Percentiles rank a stretch among this genome's conserved stretches.
These are phyloP conservation scores for Prietella phreatophila DNA, from an alignment of 2,113 vertebrate genomes.

Conservation along the genomic window DNA sequence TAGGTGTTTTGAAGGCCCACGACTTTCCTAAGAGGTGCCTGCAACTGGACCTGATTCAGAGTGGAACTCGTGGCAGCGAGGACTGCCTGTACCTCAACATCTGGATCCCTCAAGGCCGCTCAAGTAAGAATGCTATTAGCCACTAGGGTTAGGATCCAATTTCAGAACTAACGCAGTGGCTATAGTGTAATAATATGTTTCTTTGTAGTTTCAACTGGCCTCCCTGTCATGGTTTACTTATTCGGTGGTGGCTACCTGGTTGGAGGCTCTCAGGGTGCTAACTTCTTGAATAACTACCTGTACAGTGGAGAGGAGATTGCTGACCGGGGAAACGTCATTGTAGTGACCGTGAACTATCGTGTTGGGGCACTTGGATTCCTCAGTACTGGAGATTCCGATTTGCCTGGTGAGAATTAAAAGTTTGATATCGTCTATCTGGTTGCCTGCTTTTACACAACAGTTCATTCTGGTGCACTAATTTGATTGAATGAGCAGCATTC, in stretches of 20 bases:
- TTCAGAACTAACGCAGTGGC: background rate
- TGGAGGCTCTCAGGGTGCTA: slow-evolving; percentile 78
- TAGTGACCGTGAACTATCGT: slow-evolving; percentile 89
- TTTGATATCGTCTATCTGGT: background rate
- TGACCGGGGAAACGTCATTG: slow-evolving; percentile 83
- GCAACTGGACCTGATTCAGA: slow-evolving; percentile 76
- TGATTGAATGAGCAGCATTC: background rate
- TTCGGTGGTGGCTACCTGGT: slow-evolving; percentile 83
- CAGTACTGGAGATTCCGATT: slow-evolving; percentile 81
- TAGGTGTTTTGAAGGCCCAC: slow-evolving; percentile 78
- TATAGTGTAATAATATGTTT: background rate
- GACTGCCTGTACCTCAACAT: slow-evolving; percentile 96
- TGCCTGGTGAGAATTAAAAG: slow-evolving; percentile 70
- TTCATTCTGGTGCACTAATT: background rate
- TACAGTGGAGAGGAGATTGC: slow-evolving; percentile 86
- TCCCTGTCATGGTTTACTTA: slow-evolving; percentile 92
- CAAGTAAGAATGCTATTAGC: slow-evolving; percentile 47
- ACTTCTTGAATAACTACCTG: slow-evolving; percentile 83
- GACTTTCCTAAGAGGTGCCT: slow-evolving; percentile 75
- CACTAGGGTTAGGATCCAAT: background rate
- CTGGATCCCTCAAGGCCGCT: slow-evolving; percentile 83
- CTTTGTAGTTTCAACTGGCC: slow-evolving; percentile 72
- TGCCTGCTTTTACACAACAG: background rate
- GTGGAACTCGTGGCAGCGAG: slow-evolving; percentile 68
- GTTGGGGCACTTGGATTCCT: slow-evolving; percentile 89